Base-by-base conservation (phyloP, 1,140 invertebrate genomes). In the Tetramorium parvispinum region DNA sequence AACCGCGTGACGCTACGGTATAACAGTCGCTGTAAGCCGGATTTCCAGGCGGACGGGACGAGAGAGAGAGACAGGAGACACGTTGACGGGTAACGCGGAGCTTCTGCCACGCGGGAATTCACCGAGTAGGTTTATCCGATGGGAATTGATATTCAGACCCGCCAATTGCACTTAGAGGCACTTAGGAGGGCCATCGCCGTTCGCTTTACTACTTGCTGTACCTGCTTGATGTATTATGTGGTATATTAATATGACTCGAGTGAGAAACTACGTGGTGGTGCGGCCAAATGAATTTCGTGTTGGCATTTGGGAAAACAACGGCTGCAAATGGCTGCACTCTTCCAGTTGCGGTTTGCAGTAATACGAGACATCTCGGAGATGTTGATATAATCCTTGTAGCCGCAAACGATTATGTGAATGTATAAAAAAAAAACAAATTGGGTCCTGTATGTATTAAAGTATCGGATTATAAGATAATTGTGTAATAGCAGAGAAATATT, bases 231-330 rank as follows among this genome's bases (percentile, higher is more conserved):
- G 59, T 57, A 83, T 55, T 49, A 46, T 83, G 43, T n/a, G 27
- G 46, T 68, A 32, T 73, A 59, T 59, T 27, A 59, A 83, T 83
- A 59, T 83, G 57, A 59, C 53, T 75, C 3, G 66, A n/a, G 24
- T 57, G 40, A 49, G 40, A 59, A 46, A 75, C 68, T 43, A 83
- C 37, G 37, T 59, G 18, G 37, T 59, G 18, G 40, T 40, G 40
- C 66, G 27, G 55, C 18, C 16, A 83, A 83, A 83, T 59, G 40
- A 75, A 75, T 75, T 73, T 83, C 53, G 24, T 59, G 53, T 46
- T 83, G 68, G 68, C 79, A 83, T 83, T 83, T 75, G 79, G 68
- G 16, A 13, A 27, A 83, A 75, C 27, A 75, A 59, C 68, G 24
- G 11, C 43, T 57, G 8, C 21, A 59, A 68, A 43, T 32, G 51